Base-by-base conservation (phyloP, 1,140 invertebrate species). In the Drosophila saltans region DNA sequence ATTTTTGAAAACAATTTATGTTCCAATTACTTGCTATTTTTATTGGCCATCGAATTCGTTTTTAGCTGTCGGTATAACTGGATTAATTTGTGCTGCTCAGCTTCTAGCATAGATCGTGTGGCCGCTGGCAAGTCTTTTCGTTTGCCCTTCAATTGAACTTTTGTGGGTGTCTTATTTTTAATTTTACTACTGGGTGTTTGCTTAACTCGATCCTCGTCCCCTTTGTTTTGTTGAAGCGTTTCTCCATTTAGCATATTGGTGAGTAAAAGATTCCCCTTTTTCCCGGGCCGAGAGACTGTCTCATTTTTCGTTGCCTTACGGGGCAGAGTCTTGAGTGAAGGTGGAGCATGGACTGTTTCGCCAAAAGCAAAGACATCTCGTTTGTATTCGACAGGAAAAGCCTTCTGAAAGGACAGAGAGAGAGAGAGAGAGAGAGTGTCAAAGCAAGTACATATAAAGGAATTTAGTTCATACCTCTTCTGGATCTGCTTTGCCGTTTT, bases 281-380 rank as follows among this genome's bases (percentile, higher is more conserved):
- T 92, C 1, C 94, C 94, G 68, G 93, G 93, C 92, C 94, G 92
- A 1, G 88, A 72, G 1, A 86, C 92, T 60, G 72, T 92, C 33
- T 81, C 69, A 48, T 57, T 69, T 72, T 90, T 93, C 24, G 79
- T 76, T 41, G 92, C 92, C 79, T 93, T 93, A 69, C 90, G 93
- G 2, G 94, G 94, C 56, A 92, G 62, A 43, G 91, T 73, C 68
- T 89, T 93, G 0, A 96, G 74, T 55, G 91, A 90, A 1, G 95
- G 95, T 11, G 95, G 95, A 16, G 92, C 94, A 84, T 95, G 94
- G 0, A 92, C 95, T 40, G 94, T 92, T 90, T 96, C 95, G 0
- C 95, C 95, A 92, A 96, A 96, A 80, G 93, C 91, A 30, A 95
- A 84, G 21, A 93, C 79, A 78, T 96, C 95, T 55, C 92, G 57